Conservation (phyloP, 1,140 invertebrate species). For the Papilio polyxenes region DNA sequence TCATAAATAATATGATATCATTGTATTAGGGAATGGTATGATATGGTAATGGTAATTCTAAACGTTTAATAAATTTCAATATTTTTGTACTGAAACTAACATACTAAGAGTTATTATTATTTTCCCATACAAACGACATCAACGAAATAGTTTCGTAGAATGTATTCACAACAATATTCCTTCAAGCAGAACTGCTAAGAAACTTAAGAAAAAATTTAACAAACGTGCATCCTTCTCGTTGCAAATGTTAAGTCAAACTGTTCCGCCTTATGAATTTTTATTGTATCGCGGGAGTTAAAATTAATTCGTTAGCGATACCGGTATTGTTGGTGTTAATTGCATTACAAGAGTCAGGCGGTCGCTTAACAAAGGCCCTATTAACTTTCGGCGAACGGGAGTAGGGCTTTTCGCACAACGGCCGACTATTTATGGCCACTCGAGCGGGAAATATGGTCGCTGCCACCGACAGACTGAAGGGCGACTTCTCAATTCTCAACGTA, state of each 20-base stretch:
- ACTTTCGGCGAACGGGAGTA: conserved; percentile 72
- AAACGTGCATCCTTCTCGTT: not conserved
- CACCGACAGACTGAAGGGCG: conserved; percentile 69
- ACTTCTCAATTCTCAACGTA: conserved; percentile 48
- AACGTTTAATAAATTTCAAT: too few relatives aligned
- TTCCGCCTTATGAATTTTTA: conserved; percentile 42
- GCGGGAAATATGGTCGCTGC: conserved; percentile 75
- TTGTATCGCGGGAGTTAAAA: conserved; percentile 59
- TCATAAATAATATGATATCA: too few relatives aligned
- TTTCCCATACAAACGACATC: conserved; percentile 15
- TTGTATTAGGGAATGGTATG: too few relatives aligned
- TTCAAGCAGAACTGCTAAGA: conserved; percentile 12
- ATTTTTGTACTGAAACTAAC: too few relatives aligned
- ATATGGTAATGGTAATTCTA: too few relatives aligned
- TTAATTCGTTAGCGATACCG: conserved; percentile 74
- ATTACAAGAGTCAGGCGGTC: conserved; percentile 74
- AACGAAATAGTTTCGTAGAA: conserved; percentile 1
- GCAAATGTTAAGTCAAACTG: conserved; percentile 30
- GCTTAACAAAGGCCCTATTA: conserved; percentile 76
- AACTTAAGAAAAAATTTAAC: conserved; percentile 3
- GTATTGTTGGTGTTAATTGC: conserved; percentile 77
- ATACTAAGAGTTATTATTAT: not conserved
- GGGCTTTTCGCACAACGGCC: conserved; percentile 63
- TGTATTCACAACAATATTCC: not conserved
- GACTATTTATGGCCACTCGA: conserved; percentile 60